Evolutionary conservation across 64 coral and sea anemone species (phyloP).

Genomic region (Montipora efflorescens): DNA sequence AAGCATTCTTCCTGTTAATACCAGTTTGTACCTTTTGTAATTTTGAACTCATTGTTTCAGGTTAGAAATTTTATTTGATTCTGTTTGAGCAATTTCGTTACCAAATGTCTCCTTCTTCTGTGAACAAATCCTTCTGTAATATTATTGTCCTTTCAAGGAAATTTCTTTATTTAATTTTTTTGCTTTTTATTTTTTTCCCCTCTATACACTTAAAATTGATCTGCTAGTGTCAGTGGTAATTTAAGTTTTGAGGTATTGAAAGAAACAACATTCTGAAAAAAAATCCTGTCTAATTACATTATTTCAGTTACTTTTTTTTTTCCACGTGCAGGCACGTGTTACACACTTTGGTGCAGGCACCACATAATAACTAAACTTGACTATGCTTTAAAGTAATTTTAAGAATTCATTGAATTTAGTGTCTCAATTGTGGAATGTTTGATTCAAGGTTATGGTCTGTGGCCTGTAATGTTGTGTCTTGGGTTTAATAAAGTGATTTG

Average conservation of each 20-base stretch:
- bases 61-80: no score
- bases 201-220: no score
- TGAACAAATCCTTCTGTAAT: no score
- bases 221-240: no score
- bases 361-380: not conserved
- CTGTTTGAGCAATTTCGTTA: no score
- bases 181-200: not conserved
- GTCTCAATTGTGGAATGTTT: not conserved
- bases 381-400: not conserved
- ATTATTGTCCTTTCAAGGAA: no score
- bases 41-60: not conserved
- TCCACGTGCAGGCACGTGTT: constrained; percentile 52
- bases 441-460: not conserved
- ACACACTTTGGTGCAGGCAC: constrained; percentile 24
- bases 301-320: not conserved
- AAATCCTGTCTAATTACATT: not conserved
- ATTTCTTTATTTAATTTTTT: not conserved
- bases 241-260: not conserved
- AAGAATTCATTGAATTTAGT: not conserved
- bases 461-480: not conserved
- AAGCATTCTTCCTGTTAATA: not conserved
- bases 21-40: not conserved
- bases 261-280: not conserved
- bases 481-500: constrained; percentile 29
- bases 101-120: no score